Percentiles rank a stretch among this genome's conserved stretches.
Evolutionary conservation across 2,797 vertebrate species (phyloP).

Genomic region (Hypotaenidia philippensis): DNA sequence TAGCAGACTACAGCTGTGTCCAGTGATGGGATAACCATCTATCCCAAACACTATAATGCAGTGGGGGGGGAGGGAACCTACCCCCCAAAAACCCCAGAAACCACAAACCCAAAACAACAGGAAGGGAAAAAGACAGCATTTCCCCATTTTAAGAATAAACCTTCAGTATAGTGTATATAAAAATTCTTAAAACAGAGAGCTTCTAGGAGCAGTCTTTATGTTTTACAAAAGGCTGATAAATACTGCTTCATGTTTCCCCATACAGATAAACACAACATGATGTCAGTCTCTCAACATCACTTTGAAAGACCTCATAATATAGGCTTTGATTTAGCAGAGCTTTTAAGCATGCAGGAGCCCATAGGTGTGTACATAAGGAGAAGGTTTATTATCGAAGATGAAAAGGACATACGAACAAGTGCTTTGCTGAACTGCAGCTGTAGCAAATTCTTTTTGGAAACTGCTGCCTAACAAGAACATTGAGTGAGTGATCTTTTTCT

Average conservation of each 20-base stretch:
- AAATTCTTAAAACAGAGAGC: background rate
- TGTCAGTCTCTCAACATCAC: background rate
- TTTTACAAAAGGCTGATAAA: background rate
- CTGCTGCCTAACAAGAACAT: background rate
- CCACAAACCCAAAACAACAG: no score
- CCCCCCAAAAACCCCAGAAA: background rate
- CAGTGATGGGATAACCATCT: background rate
- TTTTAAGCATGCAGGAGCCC: background rate
- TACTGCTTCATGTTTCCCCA: background rate
- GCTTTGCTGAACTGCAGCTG: background rate
- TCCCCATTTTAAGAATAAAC: background rate
- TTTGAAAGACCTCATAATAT: background rate
- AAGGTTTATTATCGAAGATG: background rate
- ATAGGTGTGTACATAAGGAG: background rate
- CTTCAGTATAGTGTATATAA: background rate
- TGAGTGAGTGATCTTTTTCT: background rate
- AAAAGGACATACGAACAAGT: background rate
- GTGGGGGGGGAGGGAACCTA: fast-evolving
- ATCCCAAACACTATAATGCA: background rate
- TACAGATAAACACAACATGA: background rate
- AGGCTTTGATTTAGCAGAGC: background rate
- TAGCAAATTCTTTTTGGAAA: background rate
- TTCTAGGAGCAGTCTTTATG: background rate
- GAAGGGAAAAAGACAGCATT: background rate
- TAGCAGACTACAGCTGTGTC: background rate